Conservation (phyloP, 2,113 vertebrate species). For the Hylia prasina region DNA sequence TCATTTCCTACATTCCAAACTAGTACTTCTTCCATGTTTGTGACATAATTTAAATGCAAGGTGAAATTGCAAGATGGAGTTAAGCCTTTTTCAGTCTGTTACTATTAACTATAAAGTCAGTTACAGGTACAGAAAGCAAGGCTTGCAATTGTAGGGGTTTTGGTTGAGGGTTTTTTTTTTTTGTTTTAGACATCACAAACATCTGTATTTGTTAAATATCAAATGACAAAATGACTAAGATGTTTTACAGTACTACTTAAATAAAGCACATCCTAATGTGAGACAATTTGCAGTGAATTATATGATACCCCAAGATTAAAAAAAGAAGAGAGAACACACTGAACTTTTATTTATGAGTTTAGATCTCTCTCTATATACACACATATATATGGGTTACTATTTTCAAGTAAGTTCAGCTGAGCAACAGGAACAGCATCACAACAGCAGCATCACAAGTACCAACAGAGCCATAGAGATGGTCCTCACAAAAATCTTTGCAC, state of each 20-base stretch:
- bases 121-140: not conserved
- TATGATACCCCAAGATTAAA: fast-evolving
- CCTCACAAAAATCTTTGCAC: not conserved
- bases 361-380: too few relatives aligned
- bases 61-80: not conserved
- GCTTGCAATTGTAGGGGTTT: not conserved
- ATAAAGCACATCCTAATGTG: not conserved
- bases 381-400: not conserved
- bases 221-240: not conserved
- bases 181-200: not conserved
- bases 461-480: fast-evolving
- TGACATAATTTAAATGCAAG: not conserved
- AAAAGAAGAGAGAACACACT: not conserved
- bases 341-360: not conserved
- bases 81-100: not conserved
- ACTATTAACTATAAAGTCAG: not conserved
- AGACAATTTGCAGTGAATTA: not conserved
- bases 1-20: not conserved
- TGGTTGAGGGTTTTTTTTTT: not conserved
- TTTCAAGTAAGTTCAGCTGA: not conserved
- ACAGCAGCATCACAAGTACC: not conserved
- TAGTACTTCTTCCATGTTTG: not conserved
- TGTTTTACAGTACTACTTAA: not conserved
- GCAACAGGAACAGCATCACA: not conserved
- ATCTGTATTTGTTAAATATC: not conserved